Percentiles rank a stretch among this genome's conserved stretches.
These are phyloP conservation scores for Drosophila fuyamai DNA, from an alignment of 1,140 invertebrate species.

Conservation along the genomic window DNA sequence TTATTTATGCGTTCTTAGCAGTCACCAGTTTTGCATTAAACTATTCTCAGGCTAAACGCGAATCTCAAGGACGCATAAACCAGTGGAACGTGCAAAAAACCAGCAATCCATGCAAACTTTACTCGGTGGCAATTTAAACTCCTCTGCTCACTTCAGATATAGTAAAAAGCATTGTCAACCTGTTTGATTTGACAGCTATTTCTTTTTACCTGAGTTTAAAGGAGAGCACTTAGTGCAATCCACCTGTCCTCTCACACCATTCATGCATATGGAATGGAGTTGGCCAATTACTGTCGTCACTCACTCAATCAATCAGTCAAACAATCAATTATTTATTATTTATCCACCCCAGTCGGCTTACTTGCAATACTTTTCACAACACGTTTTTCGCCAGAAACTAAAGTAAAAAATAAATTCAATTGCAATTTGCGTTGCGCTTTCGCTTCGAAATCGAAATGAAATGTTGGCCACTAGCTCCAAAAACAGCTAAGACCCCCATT, in stretches of 20 bases:
- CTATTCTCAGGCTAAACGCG: slow-evolving; percentile 5
- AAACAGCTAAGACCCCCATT: slow-evolving; percentile 7
- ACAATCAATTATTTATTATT: slow-evolving; percentile 52
- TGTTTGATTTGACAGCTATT: slow-evolving; percentile 42
- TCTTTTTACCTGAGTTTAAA: neutral
- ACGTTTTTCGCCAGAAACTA: slow-evolving; percentile 16
- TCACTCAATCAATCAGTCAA: slow-evolving; percentile 44
- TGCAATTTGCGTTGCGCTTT: slow-evolving; percentile 36
- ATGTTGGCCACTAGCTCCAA: slow-evolving; percentile 54
- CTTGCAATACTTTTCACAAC: slow-evolving; percentile 41
- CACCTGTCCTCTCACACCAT: slow-evolving; percentile 7
- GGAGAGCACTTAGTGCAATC: slow-evolving; percentile 18
- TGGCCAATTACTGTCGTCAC: slow-evolving; percentile 53
- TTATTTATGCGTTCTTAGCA: neutral
- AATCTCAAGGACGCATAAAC: slow-evolving; percentile 30
- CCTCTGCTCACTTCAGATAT: slow-evolving; percentile 9
- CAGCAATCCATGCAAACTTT: slow-evolving; percentile 24
- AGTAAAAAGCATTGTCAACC: slow-evolving; percentile 39
- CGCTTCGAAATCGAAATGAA: slow-evolving; percentile 61
- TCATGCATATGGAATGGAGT: slow-evolving; percentile 35
- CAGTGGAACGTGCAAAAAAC: slow-evolving; percentile 34
- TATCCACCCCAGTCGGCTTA: slow-evolving; percentile 19
- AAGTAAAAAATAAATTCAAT: slow-evolving; percentile 10
- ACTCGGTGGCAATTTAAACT: slow-evolving; percentile 11
- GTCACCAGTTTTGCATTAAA: no score